Base-by-base conservation (phyloP, 2,113 vertebrate species). In the Probosciger aterrimus region DNA sequence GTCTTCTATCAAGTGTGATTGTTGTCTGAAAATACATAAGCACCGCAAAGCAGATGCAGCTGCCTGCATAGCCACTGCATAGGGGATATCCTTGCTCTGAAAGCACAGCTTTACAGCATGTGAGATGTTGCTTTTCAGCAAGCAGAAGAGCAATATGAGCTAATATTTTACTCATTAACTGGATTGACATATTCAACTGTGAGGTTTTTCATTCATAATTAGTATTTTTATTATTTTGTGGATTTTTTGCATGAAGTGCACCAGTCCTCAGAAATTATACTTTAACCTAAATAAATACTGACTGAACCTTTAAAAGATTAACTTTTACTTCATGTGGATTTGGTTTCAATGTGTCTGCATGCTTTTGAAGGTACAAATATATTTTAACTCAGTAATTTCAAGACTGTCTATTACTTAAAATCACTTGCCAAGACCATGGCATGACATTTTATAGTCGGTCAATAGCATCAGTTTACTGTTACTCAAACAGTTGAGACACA, bases 221-320 rank as follows among this genome's bases (percentile, higher is more conserved):
- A 37, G 13, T 50, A 7, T 70, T 96, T 86, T 86, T 67, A 35
- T 85, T 85, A 8, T 89, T 89, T 91, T 41, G 13, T 78, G 39
- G 46, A 23, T 37, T 68, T 88, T 87, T 85, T 82, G 23, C 44
- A 6, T 86, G 4, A 73, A 82, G 64, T 68, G 39, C 27, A 14
- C 68, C 69, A 71, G 33, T 95, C 64, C 39, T 82, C 50, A 79
- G 83, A 87, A 95, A 94, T 92, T 86, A 70, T 53, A 86, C 62
- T 79, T 91, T 93, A 95, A 91, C 87, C 22, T 85, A 73, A 87
- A 84, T 73, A 91, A 90, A 96, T 92, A 86, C 27, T 79, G 62
- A 30, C 44, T 80, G 67, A 95, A 53, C 63, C 65, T 85, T 95
- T 95, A 67, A 74, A 91, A 94, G 41, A 87, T 94, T 88, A 95